Base-by-base conservation (phyloP, 1,140 invertebrate genomes). In the Aporrectodea caliginosa region DNA sequence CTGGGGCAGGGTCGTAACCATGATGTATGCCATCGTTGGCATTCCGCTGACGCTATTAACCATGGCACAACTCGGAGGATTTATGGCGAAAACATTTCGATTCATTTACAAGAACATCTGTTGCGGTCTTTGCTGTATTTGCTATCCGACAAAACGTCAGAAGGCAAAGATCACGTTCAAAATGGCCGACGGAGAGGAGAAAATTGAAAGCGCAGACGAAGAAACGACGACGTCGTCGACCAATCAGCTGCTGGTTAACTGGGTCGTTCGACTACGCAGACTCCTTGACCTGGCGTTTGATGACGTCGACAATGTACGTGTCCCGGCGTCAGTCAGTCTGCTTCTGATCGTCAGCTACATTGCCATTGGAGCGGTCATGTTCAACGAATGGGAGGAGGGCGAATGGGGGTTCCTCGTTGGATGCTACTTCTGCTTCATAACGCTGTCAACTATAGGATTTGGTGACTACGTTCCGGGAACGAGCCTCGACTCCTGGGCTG, bases 371-470 rank as follows among this genome's bases (percentile, higher is more conserved):
- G 94, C 95, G 0, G 90, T 94, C 77, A 89, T 97, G 71, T 97
- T 98, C 88, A 93, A 83, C 43, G 43, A 35, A 1, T 88, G 86
- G 86, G 87, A 88, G 80, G 89, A 94, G 86, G n/a, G n/a, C n/a
- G 91, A 93, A 73, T 98, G 96, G 96, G 93, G 91, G 69, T 91
- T 95, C 30, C 89, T 98, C n/a, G 95, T 97, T 83, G 94, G 95
- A 33, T 93, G 94, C 75, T 98, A 96, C 88, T 98, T 98, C 86
- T 98, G 95, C 84, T 97, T 96, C 89, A 95, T 95, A 29, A 95
- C 91, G 1, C 85, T 92, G n/a, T 89, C 89, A 16, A 91, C 90
- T 30, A 95, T 98, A 80, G 96, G 97, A 0, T 94, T 98, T 84
- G 97, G 97, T 0, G 97, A 98, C 88, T 95, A 96, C 88, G 95